phyloP scores from a whole-genome alignment of 2,888 invertebrate species.

The Hyles lineata region DNA sequence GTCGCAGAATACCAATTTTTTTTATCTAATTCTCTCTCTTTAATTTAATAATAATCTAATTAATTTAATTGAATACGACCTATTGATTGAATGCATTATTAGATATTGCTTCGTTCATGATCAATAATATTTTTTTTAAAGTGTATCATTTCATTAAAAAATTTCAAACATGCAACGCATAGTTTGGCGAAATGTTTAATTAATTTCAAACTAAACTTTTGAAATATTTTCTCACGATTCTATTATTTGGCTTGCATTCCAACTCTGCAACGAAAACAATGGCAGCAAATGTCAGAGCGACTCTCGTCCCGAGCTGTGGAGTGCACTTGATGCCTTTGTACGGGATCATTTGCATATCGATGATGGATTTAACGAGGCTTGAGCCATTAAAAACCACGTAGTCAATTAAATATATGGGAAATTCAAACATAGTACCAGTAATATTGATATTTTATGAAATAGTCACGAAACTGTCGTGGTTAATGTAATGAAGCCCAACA shows the following conservation, averaged over 20 bases:
- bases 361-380: conserved; percentile 49
- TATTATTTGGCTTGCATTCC: conserved; percentile 38
- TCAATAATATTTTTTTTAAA: too few relatives aligned
- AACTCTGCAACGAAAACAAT: conserved; percentile 65
- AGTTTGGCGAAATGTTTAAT: neutral
- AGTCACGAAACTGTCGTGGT: neutral
- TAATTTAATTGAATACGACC: too few relatives aligned
- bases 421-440: neutral
- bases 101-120: too few relatives aligned
- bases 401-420: conserved; percentile 24
- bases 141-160: too few relatives aligned
- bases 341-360: conserved; percentile 80
- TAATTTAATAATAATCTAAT: too few relatives aligned
- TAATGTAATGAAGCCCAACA: neutral
- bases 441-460: neutral
- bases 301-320: conserved; percentile 57
- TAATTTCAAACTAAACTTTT: neutral
- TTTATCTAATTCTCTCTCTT: too few relatives aligned
- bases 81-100: too few relatives aligned
- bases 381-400: conserved; percentile 23
- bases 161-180: neutral
- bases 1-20: too few relatives aligned
- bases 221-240: conserved; percentile 60
- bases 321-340: conserved; percentile 63
- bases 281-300: conserved; percentile 65